Evolutionary conservation across 2,797 vertebrate genomes (phyloP).

Genomic region (Alosa sapidissima): DNA sequence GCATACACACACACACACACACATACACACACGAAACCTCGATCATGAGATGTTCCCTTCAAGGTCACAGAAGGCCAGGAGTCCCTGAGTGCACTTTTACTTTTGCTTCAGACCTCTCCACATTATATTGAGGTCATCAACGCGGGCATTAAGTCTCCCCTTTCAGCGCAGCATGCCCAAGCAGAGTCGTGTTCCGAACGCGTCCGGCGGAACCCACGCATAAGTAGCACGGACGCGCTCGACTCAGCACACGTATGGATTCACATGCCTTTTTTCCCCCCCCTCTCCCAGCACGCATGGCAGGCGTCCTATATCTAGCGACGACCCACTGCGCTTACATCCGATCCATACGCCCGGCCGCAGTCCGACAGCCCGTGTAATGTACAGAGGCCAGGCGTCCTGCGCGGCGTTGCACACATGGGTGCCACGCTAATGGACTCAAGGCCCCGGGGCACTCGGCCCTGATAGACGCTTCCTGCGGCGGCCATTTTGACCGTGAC

Average conservation of each 20-base stretch:
- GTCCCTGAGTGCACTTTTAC: not conserved
- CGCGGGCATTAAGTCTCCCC: not conserved
- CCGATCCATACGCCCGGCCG: not conserved
- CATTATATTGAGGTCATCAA: not conserved
- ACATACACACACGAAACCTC: not conserved
- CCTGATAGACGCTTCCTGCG: constrained; percentile 52
- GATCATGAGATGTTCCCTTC: not conserved
- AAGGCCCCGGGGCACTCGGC: constrained; percentile 47
- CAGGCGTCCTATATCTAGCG: not conserved
- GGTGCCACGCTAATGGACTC: not conserved
- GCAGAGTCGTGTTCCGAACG: not conserved
- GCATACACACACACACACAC: not conserved
- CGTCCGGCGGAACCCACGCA: not conserved
- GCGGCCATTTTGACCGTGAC: constrained; percentile 45
- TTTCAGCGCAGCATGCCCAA: not conserved
- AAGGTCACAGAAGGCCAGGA: not conserved
- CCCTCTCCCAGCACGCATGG: not conserved
- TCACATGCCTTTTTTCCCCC: not conserved
- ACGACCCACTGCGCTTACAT: constrained; percentile 11
- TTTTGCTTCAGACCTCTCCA: not conserved
- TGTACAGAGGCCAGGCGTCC: not conserved
- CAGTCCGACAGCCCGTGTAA: constrained; percentile 33
- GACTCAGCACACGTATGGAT: not conserved
- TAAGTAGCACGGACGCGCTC: not conserved
- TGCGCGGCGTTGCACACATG: not conserved